Evolutionary conservation across 2,888 invertebrate species (phyloP), one percentile per base, ranked within the genome.

Genomic region (Galerucella calmariensis): DNA sequence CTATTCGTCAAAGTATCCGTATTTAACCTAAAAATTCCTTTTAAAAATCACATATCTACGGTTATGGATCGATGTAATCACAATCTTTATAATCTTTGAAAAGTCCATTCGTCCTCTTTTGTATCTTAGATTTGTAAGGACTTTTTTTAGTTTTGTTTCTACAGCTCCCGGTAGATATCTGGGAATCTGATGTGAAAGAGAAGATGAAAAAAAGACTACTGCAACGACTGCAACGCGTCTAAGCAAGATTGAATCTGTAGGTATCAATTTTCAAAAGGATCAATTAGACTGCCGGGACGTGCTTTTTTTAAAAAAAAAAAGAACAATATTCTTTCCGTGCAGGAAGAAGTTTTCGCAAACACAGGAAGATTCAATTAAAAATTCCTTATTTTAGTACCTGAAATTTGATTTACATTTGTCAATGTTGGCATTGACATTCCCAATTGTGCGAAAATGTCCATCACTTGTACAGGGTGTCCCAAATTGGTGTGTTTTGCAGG

Each of bases 21-120:
- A 6, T 35, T 35, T 35, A 35, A 35, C 35, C 5, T 6, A 0
- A 16, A 12, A 12, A 6, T 12, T 46, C 63, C 63, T 44, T 12
- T 16, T 14, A 63, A 20, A 63, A 44, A 63, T 44, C 46, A 44
- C 16, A 2, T 44, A 63, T 16, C 44, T 44, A 44, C 63, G 20
- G 63, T 44, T 16, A 63, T 63, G 63, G 2, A 16, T 16, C 44
- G 16, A 63, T 77, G 80, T 82, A 85, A 83, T 84, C 82, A 78
- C 81, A 84, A 84, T 85, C 84, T 27, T 27, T 84, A 78, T 76
- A 80, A 82, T 82, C 82, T 80, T 69, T 67, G 59, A 73, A 71
- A 73, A 79, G 78, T 78, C 73, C 69, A 77, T 75, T 74, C 78
- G 72, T 71, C 44, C 72, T 69, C 72, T 69, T 76, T 77, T 79